Conservation (phyloP, 2,113 vertebrate species). For the Forbesichthys papilliferus region DNA sequence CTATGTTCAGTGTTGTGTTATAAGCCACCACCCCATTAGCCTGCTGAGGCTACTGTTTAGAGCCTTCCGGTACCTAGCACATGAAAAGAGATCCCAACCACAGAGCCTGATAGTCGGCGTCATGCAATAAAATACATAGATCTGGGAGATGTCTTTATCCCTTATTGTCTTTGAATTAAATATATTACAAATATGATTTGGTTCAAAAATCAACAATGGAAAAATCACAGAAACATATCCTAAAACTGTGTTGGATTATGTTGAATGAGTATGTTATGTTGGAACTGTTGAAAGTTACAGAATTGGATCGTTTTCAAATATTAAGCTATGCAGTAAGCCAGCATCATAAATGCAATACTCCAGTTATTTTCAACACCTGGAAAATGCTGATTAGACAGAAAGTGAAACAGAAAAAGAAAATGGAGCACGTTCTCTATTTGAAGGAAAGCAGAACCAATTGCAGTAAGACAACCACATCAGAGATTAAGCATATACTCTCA, state of each 20-base stretch:
- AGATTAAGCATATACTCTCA: constrained; percentile 10
- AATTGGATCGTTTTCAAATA: too few relatives aligned
- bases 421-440: not conserved
- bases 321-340: too few relatives aligned
- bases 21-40: too few relatives aligned
- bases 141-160: constrained; percentile 31
- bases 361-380: not conserved
- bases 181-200: too few relatives aligned
- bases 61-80: not conserved
- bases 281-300: too few relatives aligned
- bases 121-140: constrained; percentile 6
- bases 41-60: too few relatives aligned
- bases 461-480: constrained; percentile 41
- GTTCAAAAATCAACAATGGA: too few relatives aligned
- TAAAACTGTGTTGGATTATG: too few relatives aligned
- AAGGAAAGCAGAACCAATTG: constrained; percentile 39
- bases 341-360: too few relatives aligned
- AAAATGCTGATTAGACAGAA: constrained; percentile 40
- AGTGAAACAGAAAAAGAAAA: constrained; percentile 25
- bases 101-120: not conserved
- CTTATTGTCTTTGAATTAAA: not conserved
- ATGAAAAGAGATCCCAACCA: constrained; percentile 27
- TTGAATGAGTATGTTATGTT: too few relatives aligned
- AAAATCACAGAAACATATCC: too few relatives aligned
- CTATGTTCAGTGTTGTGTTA: constrained; percentile 50